Percentiles rank a stretch among this genome's conserved stretches.
Evolutionary conservation across 2,888 invertebrate species (phyloP).

Genomic region (Drosophila buzzatii): DNA sequence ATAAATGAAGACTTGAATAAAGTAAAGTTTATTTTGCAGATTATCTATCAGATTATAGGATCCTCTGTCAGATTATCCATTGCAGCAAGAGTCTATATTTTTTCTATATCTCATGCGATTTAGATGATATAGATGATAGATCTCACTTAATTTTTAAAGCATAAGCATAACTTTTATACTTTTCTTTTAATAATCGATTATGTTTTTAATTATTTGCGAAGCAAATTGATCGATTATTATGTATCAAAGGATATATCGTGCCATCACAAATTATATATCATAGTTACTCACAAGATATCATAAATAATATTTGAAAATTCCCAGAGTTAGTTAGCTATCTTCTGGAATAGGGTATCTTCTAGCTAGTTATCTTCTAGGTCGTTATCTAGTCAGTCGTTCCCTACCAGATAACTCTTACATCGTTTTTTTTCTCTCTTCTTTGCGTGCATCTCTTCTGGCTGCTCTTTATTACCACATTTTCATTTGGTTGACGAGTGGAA

Average conservation of each 20-base stretch:
- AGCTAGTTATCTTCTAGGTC: too few species aligned
- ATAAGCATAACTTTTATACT: not conserved
- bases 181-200: too few species aligned
- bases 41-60: not conserved
- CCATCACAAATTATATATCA: too few species aligned
- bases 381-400: too few species aligned
- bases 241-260: too few species aligned
- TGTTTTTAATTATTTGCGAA: too few species aligned
- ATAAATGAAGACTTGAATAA: not conserved
- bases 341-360: too few species aligned
- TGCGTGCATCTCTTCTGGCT: conserved; percentile 28
- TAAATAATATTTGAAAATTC: too few species aligned
- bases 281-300: too few species aligned
- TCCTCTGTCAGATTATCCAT: too few species aligned
- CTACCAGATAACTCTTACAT: not conserved
- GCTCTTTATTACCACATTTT: conserved; percentile 63
- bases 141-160: not conserved
- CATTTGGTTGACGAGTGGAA: conserved; percentile 54
- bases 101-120: not conserved
- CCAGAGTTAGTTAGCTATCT: too few species aligned
- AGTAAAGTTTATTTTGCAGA: not conserved
- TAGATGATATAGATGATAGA: not conserved
- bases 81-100: not conserved
- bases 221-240: too few species aligned
- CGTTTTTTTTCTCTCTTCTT: not conserved